Conservation (phyloP, 2,888 invertebrate species). For the Portevinia maculata region DNA sequence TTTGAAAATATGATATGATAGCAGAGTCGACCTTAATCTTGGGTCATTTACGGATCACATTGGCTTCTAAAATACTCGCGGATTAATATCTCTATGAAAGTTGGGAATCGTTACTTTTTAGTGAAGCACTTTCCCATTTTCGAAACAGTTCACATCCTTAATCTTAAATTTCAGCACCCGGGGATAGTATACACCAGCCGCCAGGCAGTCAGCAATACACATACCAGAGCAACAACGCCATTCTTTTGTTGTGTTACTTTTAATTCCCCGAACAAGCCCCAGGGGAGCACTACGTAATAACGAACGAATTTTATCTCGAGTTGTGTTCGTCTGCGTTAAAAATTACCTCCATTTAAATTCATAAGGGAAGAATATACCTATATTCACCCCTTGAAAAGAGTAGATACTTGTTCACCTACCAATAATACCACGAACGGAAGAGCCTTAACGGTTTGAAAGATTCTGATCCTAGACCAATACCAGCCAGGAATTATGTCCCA, state of each 20-base stretch:
- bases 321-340: slow-evolving; percentile 44
- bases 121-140: background rate
- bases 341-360: slow-evolving; percentile 50
- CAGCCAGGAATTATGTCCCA: slow-evolving; percentile 20
- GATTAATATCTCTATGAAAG: background rate
- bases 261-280: slow-evolving; percentile 45
- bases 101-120: slow-evolving; percentile 11
- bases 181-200: background rate
- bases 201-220: background rate
- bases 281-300: slow-evolving; percentile 44
- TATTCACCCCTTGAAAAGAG: background rate
- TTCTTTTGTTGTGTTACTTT: slow-evolving; percentile 26
- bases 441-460: slow-evolving; percentile 9
- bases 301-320: slow-evolving; percentile 41
- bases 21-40: background rate
- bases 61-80: background rate
- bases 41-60: background rate
- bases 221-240: background rate
- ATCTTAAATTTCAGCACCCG: background rate
- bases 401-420: too few relatives aligned
- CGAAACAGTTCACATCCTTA: background rate
- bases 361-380: slow-evolving; percentile 15
- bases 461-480: slow-evolving; percentile 11
- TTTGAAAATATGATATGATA: background rate
- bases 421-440: background rate